Evolutionary conservation across 2,888 invertebrate species (phyloP).

Genomic region (Rhodophaea formosa): DNA sequence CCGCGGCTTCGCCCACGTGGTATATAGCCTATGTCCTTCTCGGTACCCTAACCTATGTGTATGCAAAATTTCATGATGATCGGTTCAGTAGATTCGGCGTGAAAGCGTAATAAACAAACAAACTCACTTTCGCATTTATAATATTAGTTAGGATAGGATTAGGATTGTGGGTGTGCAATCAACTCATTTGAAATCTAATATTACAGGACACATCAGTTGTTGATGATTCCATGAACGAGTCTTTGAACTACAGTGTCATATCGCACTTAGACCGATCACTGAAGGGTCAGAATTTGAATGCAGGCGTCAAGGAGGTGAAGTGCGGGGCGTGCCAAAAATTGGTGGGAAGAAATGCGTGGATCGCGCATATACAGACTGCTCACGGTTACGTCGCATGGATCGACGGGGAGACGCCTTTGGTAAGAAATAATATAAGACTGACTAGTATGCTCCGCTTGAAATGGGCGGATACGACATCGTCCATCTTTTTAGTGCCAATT

Average conservation of each 20-base stretch:
- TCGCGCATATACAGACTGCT: conserved; percentile 20
- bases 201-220: not conserved
- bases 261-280: conserved; percentile 4
- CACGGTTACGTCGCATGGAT: conserved; percentile 38
- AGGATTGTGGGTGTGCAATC: too few species aligned
- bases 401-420: conserved; percentile 30
- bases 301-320: not conserved
- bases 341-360: conserved; percentile 4
- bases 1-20: too few species aligned
- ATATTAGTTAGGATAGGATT: not conserved
- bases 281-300: not conserved
- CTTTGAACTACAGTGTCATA: not conserved
- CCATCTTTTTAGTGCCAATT: too few species aligned
- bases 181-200: not conserved
- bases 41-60: too few species aligned
- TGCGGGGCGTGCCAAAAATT: conserved; percentile 20
- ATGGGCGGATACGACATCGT: too few species aligned
- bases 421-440: conserved; percentile 18
- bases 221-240: not conserved
- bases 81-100: too few species aligned
- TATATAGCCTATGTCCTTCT: too few species aligned
- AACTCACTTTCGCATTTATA: too few species aligned
- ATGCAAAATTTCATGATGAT: too few species aligned
- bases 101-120: too few species aligned
- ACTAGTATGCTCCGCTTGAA: too few species aligned